A percentile compares a stretch with the other conserved stretches of the same genome.
phyloP scores from a whole-genome alignment of 2,888 invertebrate genomes.

The Euplagia quadripunctaria region DNA sequence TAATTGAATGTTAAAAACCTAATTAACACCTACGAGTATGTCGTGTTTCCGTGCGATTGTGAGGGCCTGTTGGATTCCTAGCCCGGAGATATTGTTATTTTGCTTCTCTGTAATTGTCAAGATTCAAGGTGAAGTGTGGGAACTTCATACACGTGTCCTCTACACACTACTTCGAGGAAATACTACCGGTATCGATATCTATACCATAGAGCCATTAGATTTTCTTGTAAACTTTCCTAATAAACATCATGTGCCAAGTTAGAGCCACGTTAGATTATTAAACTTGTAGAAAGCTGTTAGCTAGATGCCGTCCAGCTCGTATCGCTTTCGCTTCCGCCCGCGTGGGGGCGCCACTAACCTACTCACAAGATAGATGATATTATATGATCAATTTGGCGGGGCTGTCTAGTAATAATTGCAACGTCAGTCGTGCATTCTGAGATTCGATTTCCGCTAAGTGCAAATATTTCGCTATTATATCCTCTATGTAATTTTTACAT shows the following conservation, averaged over 20 bases:
- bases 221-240: constrained; percentile 33
- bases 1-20: no score
- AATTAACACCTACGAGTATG: no score
- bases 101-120: no score
- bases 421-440: neutral
- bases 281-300: constrained; percentile 57
- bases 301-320: constrained; percentile 33
- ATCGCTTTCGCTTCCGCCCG: constrained; percentile 74
- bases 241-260: constrained; percentile 17
- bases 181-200: no score
- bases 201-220: neutral
- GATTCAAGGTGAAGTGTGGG: no score
- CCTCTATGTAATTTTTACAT: neutral
- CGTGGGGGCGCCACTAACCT: constrained; percentile 63
- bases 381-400: neutral
- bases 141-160: no score
- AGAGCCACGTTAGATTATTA: constrained; percentile 38
- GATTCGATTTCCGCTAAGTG: neutral
- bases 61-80: no score
- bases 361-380: constrained; percentile 25
- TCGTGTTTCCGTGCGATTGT: no score
- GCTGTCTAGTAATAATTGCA: neutral
- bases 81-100: no score
- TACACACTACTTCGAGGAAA: no score
- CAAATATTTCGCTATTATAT: neutral